Percentiles rank a stretch among this genome's conserved stretches.
These are phyloP conservation scores for Paracentrotus lividus DNA, from an alignment of 53 echinoderm and acorn worm species.

Conservation along the genomic window DNA sequence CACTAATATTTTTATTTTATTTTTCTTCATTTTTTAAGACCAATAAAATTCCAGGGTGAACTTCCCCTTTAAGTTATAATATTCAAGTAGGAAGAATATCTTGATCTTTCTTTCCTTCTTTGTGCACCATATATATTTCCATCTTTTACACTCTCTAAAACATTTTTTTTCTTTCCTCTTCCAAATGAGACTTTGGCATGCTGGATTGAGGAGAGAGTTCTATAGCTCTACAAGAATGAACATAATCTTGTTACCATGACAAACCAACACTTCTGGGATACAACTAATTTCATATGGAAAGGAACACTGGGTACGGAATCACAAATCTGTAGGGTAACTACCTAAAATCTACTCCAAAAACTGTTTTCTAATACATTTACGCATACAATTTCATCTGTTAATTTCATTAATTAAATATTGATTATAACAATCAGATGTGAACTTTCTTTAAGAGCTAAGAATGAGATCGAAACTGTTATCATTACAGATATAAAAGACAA, in stretches of 20 bases:
- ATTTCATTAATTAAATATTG: not conserved
- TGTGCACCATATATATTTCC: too few species aligned
- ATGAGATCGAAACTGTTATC: not conserved
- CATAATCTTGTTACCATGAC: not conserved
- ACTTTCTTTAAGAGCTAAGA: not conserved
- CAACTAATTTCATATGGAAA: not conserved
- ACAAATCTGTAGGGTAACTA: not conserved
- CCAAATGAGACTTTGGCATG: not conserved
- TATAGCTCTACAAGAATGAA: not conserved
- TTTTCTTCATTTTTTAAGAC: too few species aligned
- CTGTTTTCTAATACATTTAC: not conserved
- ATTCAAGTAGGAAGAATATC: too few species aligned
- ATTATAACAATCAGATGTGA: not conserved
- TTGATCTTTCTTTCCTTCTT: too few species aligned
- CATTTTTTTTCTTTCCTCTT: not conserved
- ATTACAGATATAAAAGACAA: not conserved
- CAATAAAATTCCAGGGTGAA: too few species aligned
- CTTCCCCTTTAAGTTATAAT: too few species aligned
- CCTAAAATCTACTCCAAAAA: not conserved
- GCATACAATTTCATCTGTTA: not conserved
- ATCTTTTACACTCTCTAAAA: too few species aligned
- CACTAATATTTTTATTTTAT: too few species aligned
- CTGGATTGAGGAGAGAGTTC: not conserved
- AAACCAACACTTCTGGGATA: not conserved
- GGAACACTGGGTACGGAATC: not conserved